Evolutionary conservation across 2,113 vertebrate species (phyloP), one percentile per base, ranked within the genome.

Genomic region (Podiceps cristatus): DNA sequence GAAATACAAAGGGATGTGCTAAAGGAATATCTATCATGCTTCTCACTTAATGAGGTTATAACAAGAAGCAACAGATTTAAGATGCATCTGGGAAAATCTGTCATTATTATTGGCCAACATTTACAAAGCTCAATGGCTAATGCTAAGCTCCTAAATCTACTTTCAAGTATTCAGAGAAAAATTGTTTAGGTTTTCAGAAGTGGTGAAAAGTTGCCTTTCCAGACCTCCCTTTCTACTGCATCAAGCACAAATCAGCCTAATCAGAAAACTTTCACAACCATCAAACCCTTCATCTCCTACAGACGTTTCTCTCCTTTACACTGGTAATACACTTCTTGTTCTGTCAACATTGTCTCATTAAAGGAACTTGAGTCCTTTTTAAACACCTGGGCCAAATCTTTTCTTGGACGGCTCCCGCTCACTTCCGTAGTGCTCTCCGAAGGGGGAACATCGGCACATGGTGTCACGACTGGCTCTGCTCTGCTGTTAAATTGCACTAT

Each of bases 61-160:
- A 94, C 53, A 96, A 94, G 94, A 67, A 85, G 45, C 17, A 86
- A 88, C 4, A 23, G 47, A 93, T 95, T 95, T 95, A 95, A 94
- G 78, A 85, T 56, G 35, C 88, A 81, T 18, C 27, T 75, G 82
- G 92, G 95, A 76, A 82, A 94, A 92, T 60, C 75, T 90, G 58
- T 63, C 84, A 74, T 90, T 86, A 28, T 84, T 92, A 75, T 29
- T 81, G 56, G 60, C 52, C 28, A 90, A n/a, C 24, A 55, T 72
- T 93, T 93, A 67, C 73, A 92, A 92, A 81, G 24, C 28, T 73
- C 2, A 1, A 18, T 77, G 33, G 81, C 9, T 79, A 58, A 50
- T 79, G 40, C 29, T 90, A 90, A 93, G 62, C 20, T 86, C 31
- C 29, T 66, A 92, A 88, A 76, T 82, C 22, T 82, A 82, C 53